Base-by-base conservation (phyloP, 2,113 vertebrate genomes). In the Lophius piscatorius region DNA sequence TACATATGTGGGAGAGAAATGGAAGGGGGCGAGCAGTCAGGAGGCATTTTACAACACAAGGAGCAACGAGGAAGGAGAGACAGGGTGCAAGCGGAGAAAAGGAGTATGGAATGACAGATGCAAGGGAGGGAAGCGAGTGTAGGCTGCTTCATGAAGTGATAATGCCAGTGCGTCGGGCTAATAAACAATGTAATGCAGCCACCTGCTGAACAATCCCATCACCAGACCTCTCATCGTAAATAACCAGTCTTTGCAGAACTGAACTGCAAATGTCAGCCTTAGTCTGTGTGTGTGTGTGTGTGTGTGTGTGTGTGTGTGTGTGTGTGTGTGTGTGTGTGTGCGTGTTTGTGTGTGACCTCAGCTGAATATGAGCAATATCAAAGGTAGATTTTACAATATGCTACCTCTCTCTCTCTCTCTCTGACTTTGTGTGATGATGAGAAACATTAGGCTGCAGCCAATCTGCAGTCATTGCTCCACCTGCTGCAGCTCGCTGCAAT, bases 381-480 rank as follows among this genome's bases (percentile, higher is more conserved):
- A 81, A 69, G 64, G 77, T 78, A 81, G 50, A 84, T 76, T 52
- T 76, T 70, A 75, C 70, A 82, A 52, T 68, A 69, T 58, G 60
- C 74, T 69, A 65, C 65, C 55, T 64, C 44, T 61, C 31, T 62
- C 18, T 70, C 35, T 63, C 33, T 16, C 29, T 21, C 29, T n/a
- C 23, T 22, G 33, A 40, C 26, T 52, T 61, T 63, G 52, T 70
- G 49, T 33, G 60, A 81, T 83, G 80, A 83, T 80, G 81, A 74
- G 78, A 80, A 49, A 63, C 64, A 72, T 78, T 60, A 81, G 74
- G 77, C 79, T 85, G 81, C 72, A 83, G 81, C 82, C 74, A 81
- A 86, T 77, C 81, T 85, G 81, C 83, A 89, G 87, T 86, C 81
- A 78, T 83, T 85, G 79, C 83, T 87, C 85, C 83, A 76, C 68